phyloP scores from a whole-genome alignment of 2,888 invertebrate genomes.

The Metallyticus violacea region DNA sequence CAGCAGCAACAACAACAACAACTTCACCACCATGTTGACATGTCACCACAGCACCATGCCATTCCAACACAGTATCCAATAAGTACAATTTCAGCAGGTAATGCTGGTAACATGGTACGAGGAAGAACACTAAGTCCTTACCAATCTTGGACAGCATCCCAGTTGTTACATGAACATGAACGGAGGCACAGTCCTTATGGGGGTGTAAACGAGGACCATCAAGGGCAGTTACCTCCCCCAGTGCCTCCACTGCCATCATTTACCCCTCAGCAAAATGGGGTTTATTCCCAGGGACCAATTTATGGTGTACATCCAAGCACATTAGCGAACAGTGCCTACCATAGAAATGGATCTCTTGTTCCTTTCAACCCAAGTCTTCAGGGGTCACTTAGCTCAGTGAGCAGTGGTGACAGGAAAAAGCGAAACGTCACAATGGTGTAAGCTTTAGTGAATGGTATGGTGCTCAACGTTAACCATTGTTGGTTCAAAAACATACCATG shows the following conservation, averaged over 20 bases:
- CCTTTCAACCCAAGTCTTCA: slow-evolving; percentile 53
- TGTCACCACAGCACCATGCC: slow-evolving; percentile 36
- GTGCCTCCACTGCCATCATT: slow-evolving; percentile 54
- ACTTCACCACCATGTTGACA: slow-evolving; percentile 41
- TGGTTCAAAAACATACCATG: too few relatives aligned
- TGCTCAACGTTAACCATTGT: background rate
- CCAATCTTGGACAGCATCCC: slow-evolving; percentile 60
- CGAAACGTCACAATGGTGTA: slow-evolving; percentile 61
- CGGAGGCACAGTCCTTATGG: slow-evolving; percentile 52
- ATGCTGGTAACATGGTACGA: slow-evolving; percentile 46
- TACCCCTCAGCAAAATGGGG: slow-evolving; percentile 37
- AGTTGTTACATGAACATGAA: slow-evolving; percentile 58
- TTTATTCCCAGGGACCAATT: slow-evolving; percentile 30
- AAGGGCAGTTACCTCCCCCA: slow-evolving; percentile 46
- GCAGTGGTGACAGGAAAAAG: slow-evolving; percentile 53
- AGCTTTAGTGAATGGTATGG: too few relatives aligned
- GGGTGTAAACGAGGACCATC: background rate
- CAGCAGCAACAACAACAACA: slow-evolving; percentile 49
- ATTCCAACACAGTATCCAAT: slow-evolving; percentile 33
- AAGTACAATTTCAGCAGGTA: slow-evolving; percentile 35
- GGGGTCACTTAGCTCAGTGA: slow-evolving; percentile 57
- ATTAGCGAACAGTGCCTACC: slow-evolving; percentile 35
- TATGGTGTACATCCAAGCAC: slow-evolving; percentile 32
- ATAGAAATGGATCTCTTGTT: slow-evolving; percentile 44
- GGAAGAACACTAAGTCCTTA: slow-evolving; percentile 52